Evolutionary conservation across 2,888 invertebrate genomes (phyloP), one percentile per base, ranked within the genome.

Genomic region (Dermolepida albohirtum): DNA sequence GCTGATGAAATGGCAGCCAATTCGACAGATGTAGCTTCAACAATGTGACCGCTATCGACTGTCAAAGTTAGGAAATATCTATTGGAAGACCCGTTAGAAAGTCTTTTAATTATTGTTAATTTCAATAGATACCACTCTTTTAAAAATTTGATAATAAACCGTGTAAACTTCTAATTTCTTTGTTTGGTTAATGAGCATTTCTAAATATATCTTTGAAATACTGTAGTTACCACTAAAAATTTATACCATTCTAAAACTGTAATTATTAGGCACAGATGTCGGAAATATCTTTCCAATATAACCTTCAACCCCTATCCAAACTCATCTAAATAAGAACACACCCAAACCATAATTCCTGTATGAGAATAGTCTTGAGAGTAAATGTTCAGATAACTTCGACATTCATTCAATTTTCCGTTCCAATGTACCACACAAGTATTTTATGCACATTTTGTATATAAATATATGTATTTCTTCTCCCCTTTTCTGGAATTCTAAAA

Each of bases 401-500:
- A 41, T 44, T 64, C 67, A 72, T 71, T 74, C 70, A 70, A 74
- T 74, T 72, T 74, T 59, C 72, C 72, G 71, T 70, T 47, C 44
- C 34, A 34, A 34, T 34, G 6, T 34, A 10, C 34, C 10, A 44
- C 47, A 47, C 47, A 47, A 8, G 34, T 47, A 29, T 62, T 72
- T 72, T 62, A 47, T 14, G 8, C 34, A 47, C 59, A 47, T 59
- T 59, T 44, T 47, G 47, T 59, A 47, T 59, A 34, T 47, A 47
- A 44, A 47, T 59, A 47, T 47, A 59, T 62, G 47, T 47, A 34
- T 62, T 62, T 47, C 47, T 70, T 74, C 68, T 67, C 70, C 70
- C 69, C 71, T 72, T 72, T 72, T 72, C 72, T 64, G 54, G 44
- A 47, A 72, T 73, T 74, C 74, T 73, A 74, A 74, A 74, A 74